Evolutionary conservation across 2,888 invertebrate genomes (phyloP).

Genomic region (Tenthredo livida): DNA sequence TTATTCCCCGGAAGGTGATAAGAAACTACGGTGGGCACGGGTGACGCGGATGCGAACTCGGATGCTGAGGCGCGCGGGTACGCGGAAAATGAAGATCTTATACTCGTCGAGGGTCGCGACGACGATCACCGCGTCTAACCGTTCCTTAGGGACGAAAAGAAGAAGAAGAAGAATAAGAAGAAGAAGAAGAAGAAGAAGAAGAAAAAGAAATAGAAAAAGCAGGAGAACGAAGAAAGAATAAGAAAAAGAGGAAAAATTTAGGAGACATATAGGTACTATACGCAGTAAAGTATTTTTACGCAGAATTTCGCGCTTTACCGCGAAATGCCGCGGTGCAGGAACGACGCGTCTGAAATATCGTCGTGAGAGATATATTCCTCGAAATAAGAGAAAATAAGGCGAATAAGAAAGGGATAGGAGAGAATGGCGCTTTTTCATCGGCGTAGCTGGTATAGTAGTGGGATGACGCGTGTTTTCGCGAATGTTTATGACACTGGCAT

Average conservation of each 20-base stretch:
- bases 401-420: not conserved
- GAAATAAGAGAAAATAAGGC: not conserved
- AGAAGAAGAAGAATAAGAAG: not conserved
- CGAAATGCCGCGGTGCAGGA: not conserved
- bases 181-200: not conserved
- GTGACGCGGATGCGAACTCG: not conserved
- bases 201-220: not conserved
- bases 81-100: slow-evolving; percentile 60
- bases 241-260: not conserved
- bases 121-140: slow-evolving; percentile 22
- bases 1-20: slow-evolving; percentile 59
- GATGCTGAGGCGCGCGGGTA: slow-evolving; percentile 50
- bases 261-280: not conserved
- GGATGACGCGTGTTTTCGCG: slow-evolving; percentile 32
- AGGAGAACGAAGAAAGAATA: not conserved
- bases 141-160: not conserved
- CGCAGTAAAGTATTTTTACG: slow-evolving; percentile 60
- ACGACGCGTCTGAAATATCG: not conserved
- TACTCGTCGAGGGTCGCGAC: slow-evolving; percentile 48
- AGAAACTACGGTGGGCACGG: slow-evolving; percentile 59
- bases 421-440: slow-evolving; percentile 11
- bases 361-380: not conserved
- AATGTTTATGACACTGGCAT: slow-evolving; percentile 12
- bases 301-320: slow-evolving; percentile 59
- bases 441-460: not conserved